Evolutionary conservation across 2,113 vertebrate species (phyloP), one percentile per base, ranked within the genome.

Genomic region (Pseudonaja textilis): DNA sequence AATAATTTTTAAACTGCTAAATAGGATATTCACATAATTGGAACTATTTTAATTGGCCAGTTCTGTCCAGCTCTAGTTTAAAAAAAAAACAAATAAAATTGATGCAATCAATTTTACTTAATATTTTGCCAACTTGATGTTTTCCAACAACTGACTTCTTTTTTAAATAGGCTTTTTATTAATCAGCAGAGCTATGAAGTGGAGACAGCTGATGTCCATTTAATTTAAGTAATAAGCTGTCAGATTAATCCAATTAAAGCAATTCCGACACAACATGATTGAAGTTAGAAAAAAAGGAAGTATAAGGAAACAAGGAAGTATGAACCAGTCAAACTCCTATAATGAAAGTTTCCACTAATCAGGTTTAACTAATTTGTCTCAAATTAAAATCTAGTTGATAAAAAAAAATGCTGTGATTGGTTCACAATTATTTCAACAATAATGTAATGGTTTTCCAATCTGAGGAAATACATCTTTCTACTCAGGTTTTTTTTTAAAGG

Each of bases 161-260:
- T 81, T 90, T 92, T 93, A 45, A 64, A 93, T 64, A 0, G 56
- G 56, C 25, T 54, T 90, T 0, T 59, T 94, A 93, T 91, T 92
- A 14, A 94, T n/a, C 11, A 89, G 16, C 90, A 91, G 9, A 90
- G n/a, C 1, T 91, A 91, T 93, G 91, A 85, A 93, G 94, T 59
- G 57, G 54, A 90, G 56, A 87, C 64, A 8, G 52, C 8, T 91
- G 50, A 89, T 92, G 90, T 88, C 88, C 39, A 54, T 81, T 64
- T 94, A 94, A 91, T 61, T 22, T 18, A 10, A 93, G 94, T 93
- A 93, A 94, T 81, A 47, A 92, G 9, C 25, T 59, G 56, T 2
- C 3, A 93, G 74, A 10, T 91, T 91, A 47, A 88, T 91, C 10
- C 11, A 54, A n/a, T 93, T 94, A 92, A n/a, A 93, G 93, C 81